Conservation (phyloP, 35 echinoderm and acorn worm genomes). For the Ophiothrix spiculata region DNA sequence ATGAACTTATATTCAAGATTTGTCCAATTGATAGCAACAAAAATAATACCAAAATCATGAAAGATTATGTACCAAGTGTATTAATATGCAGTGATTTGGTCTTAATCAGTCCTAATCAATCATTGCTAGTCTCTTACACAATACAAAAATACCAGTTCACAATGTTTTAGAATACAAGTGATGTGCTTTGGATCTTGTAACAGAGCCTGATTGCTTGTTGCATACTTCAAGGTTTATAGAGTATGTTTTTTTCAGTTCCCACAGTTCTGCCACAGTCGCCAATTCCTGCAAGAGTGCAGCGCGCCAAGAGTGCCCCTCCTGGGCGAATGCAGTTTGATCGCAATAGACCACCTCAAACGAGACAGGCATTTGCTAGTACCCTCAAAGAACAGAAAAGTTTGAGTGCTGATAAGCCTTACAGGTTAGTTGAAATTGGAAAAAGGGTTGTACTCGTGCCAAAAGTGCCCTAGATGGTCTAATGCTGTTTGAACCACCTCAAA, state of each 20-base stretch:
- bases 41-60: too few species aligned
- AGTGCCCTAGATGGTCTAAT: too few species aligned
- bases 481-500: too few species aligned
- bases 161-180: background rate
- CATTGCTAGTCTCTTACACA: background rate
- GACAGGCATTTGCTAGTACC: slow-evolving; percentile 17
- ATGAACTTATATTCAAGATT: too few species aligned
- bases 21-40: too few species aligned
- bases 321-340: background rate
- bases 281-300: background rate
- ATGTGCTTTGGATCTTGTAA: background rate
- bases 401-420: background rate
- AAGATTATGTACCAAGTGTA: too few species aligned
- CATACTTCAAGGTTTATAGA: background rate
- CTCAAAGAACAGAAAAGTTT: slow-evolving; percentile 1
- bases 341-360: background rate
- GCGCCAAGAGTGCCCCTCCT: slow-evolving; percentile 47
- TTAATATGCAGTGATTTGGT: too few species aligned
- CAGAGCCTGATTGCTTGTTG: background rate
- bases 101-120: background rate
- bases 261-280: background rate
- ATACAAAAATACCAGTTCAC: background rate
- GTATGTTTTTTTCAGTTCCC: background rate
- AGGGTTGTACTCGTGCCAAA: too few species aligned
- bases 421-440: too few species aligned